Base-by-base conservation (phyloP, 1,140 invertebrate species). In the Linepithema humile region DNA sequence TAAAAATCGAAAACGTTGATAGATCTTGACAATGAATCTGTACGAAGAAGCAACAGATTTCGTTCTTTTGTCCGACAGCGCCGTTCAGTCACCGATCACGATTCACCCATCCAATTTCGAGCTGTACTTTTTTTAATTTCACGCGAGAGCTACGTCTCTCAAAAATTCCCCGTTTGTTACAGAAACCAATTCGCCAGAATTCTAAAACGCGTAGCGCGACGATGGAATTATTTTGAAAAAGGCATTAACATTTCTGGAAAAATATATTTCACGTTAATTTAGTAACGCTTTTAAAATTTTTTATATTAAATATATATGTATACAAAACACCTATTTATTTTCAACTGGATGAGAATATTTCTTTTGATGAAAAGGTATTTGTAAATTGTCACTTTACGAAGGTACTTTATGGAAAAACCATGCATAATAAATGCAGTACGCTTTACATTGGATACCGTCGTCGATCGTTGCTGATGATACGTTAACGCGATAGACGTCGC, bases 401-500 rank as follows among this genome's bases (percentile, higher is more conserved):
- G 20, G 12, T 55, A 55, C 26, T 70, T 43, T 50, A 43, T 20
- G 48, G 29, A 29, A 20, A 29, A 80, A 69, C 1, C 23, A 9
- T 9, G 12, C 48, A 29, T 55, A 70, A 65, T 26, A 55, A 80
- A 69, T 55, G 48, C 48, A 29, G 9, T 20, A 17, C 48, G 35
- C 12, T 70, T 69, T 55, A 70, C 75, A 40, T 29, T 55, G 48
- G 48, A 55, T 55, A 80, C 65, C 57, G 53, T n/a, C 67, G 85
- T 65, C 69, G 87, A 88, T 88, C 84, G 74, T 83, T 85, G 50
- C 64, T 59, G 85, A 83, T 88, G 87, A 89, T 89, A 89, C 86
- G 88, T 73, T 87, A 89, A 89, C 82, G 87, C 87, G 82, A 83
- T 72, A 78, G 80, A 89, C 93, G 92, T 93, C 92, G 83, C 90